Evolutionary conservation across 2,797 vertebrate species (phyloP), one percentile per base, ranked within the genome.

Genomic region (Mormyrus hasselquistii): DNA sequence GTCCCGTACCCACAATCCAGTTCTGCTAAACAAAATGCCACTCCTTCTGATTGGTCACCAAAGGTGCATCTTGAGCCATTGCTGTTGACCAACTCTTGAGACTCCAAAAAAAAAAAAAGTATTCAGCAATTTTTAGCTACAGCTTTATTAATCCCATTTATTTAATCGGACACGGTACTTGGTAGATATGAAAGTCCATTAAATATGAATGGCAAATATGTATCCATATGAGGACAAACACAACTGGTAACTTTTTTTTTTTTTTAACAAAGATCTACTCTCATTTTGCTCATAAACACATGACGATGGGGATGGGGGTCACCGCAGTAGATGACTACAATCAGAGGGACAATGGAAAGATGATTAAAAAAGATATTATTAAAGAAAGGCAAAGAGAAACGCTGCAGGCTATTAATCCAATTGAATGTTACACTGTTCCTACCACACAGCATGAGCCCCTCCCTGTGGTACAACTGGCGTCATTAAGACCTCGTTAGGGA

Each of bases 371-470:
- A 41, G 38, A 41, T 79, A 69, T 8, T 79, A 79, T 44, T 79
- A 79, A 79, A 79, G 16, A 29, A 79, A 79, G 38, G 44, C 14
- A 44, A 76, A 14, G 38, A 44, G 10, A 69, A 69, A 69, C 4
- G 38, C 73, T n/a, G 14, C 73, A 79, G 38, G 34, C 34, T 79
- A 79, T 79, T 79, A 79, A 44, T 41, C 73, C 73, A 79, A 79
- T 79, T 41, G 73, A 79, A 79, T 44, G 5, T 79, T 79, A 34
- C 38, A 79, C 73, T 79, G 73, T 79, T 41, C 73, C 73, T 41
- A 19, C 73, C 73, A n/a, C 73, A 79, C 73, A 79, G 73, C 73
- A 79, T 16, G 73, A 19, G 73, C 73, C 73, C 73, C 73, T 79
- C 73, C 73, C 73, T 79, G 73, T 44, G 73, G 73, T 79, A n/a